Percentiles rank a stretch among this genome's conserved stretches.
Conservation (phyloP, 1,140 invertebrate species). For the Drosophila ohnishii region DNA sequence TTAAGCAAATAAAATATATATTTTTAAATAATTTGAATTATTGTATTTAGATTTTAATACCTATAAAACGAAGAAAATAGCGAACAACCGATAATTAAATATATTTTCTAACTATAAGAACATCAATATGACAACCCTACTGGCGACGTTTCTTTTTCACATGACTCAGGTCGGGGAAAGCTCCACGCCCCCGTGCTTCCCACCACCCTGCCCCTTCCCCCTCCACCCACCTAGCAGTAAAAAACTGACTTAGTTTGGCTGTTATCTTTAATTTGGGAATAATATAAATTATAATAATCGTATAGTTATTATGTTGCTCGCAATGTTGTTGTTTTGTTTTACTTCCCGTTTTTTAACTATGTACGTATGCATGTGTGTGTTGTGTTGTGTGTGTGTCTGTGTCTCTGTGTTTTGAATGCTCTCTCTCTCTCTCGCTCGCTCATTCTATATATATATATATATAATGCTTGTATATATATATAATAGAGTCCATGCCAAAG, state of each 20-base stretch:
- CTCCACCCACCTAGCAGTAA: background rate
- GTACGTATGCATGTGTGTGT: constrained; percentile 65
- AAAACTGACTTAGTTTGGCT: constrained; percentile 63
- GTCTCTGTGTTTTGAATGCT: constrained; percentile 63
- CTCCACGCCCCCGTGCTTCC: constrained; percentile 21
- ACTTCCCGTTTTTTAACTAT: constrained; percentile 72
- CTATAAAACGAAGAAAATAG: background rate
- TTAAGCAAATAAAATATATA: background rate
- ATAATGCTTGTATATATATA: constrained; percentile 39
- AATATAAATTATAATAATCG: constrained; percentile 82
- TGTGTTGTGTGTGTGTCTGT: constrained; percentile 26
- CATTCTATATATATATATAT: constrained; percentile 41
- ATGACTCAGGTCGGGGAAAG: constrained; percentile 69
- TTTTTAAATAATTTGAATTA: background rate
- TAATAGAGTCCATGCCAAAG: constrained; percentile 55
- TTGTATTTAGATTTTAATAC: background rate
- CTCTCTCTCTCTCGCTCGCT: constrained; percentile 18
- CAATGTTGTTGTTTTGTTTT: constrained; percentile 79
- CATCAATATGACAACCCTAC: constrained; percentile 6
- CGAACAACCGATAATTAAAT: background rate
- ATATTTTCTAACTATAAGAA: background rate
- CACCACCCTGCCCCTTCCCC: background rate
- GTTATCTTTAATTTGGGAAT: constrained; percentile 82
- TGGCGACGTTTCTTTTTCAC: constrained; percentile 30
- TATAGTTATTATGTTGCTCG: constrained; percentile 77